These are phyloP conservation scores for Potorous gilbertii DNA, from an alignment of 2,797 vertebrate species.

Conservation along the genomic window DNA sequence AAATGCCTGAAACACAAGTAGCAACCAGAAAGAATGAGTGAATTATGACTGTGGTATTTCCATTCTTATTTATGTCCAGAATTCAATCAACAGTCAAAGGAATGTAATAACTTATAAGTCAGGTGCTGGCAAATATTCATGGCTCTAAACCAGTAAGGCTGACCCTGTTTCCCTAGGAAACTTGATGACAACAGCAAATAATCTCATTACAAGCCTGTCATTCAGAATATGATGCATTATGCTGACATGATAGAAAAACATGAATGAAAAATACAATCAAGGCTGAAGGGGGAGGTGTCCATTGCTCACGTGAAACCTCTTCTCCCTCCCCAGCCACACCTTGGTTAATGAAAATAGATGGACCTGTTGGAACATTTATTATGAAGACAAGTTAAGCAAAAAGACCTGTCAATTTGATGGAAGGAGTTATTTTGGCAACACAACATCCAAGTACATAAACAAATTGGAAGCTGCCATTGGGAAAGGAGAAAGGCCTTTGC, in stretches of 20 bases:
- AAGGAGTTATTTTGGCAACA: constrained; percentile 82
- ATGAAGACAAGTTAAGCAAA: constrained; percentile 81
- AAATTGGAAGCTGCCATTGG: constrained; percentile 66
- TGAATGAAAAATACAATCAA: constrained; percentile 71
- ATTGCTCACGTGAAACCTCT: constrained; percentile 50
- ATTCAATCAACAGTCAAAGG: constrained; percentile 71
- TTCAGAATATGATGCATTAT: constrained; percentile 77
- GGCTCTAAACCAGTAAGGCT: constrained; percentile 70
- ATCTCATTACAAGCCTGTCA: constrained; percentile 73
- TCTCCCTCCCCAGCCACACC: constrained; percentile 58
- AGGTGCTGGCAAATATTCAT: constrained; percentile 72
- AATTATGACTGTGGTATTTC: constrained; percentile 69
- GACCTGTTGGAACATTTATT: constrained; percentile 81
- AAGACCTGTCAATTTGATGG: constrained; percentile 83
- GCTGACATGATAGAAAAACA: constrained; percentile 71
- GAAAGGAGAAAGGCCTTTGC: not conserved
- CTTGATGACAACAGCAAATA: constrained; percentile 73
- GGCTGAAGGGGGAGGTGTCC: constrained; percentile 69
- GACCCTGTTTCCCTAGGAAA: constrained; percentile 71
- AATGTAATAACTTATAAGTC: constrained; percentile 73
- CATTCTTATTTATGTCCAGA: constrained; percentile 70
- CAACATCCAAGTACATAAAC: constrained; percentile 74
- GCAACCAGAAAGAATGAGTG: constrained; percentile 59
- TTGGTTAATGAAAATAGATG: constrained; percentile 84
- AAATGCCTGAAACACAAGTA: constrained; percentile 65